These are phyloP conservation scores for Periophthalmodon schlosseri DNA, from an alignment of 2,113 vertebrate species.

Conservation along the genomic window DNA sequence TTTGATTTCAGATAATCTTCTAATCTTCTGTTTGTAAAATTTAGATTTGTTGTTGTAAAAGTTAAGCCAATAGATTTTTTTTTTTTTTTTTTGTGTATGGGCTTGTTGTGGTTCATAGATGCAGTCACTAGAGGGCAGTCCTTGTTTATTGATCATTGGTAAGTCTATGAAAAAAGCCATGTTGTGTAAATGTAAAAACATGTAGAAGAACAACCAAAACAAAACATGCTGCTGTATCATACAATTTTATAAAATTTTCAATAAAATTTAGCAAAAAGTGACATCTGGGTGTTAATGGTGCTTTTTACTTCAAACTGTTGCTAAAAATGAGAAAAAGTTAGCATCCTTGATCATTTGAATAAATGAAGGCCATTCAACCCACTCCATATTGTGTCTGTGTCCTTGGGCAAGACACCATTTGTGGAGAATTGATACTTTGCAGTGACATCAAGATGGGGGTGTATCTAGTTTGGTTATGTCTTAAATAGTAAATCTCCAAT, in stretches of 20 bases:
- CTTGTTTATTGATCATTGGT: constrained; percentile 10
- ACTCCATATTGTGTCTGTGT: too few relatives aligned
- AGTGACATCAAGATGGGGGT: too few relatives aligned
- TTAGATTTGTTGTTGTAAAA: not conserved
- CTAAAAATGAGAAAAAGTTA: too few relatives aligned
- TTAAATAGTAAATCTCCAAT: too few relatives aligned
- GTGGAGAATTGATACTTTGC: too few relatives aligned
- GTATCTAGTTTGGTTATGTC: too few relatives aligned
- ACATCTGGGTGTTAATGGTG: too few relatives aligned
- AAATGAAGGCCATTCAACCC: too few relatives aligned
- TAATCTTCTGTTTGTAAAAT: not conserved
- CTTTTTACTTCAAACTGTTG: too few relatives aligned
- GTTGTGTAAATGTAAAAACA: constrained; percentile 60
- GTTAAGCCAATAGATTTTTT: not conserved
- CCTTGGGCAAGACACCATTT: too few relatives aligned
- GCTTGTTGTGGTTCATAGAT: constrained; percentile 24
- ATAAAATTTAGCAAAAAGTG: constrained; percentile 63
- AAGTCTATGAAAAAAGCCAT: constrained; percentile 50
- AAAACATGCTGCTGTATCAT: constrained; percentile 65
- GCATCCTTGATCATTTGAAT: too few relatives aligned
- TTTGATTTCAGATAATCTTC: not conserved
- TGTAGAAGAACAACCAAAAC: constrained; percentile 48
- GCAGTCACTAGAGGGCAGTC: constrained; percentile 41
- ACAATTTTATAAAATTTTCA: constrained; percentile 76
- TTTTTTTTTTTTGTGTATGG: not conserved